Conservation (phyloP, 2,888 invertebrate genomes). For the Itoplectis maculator region DNA sequence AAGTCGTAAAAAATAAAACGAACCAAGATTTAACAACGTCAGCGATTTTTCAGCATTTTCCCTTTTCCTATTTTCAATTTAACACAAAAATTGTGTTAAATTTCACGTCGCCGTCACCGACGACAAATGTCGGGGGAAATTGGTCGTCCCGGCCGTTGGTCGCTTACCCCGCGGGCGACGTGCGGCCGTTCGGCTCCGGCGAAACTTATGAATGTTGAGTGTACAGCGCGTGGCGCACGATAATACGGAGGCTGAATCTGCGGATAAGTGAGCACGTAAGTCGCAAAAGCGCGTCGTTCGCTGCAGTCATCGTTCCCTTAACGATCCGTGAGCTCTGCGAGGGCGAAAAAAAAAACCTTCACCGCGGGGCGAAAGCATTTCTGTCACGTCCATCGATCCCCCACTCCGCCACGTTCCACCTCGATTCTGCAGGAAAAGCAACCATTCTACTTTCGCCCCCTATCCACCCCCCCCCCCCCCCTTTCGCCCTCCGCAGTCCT, state of each 20-base stretch:
- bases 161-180: background rate
- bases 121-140: slow-evolving; percentile 38
- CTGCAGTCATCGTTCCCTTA: slow-evolving; percentile 64
- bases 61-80: too few relatives aligned
- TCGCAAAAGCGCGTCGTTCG: slow-evolving; percentile 64
- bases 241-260: slow-evolving; percentile 50
- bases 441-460: slow-evolving; percentile 25
- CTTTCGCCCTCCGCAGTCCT: background rate
- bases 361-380: slow-evolving; percentile 42
- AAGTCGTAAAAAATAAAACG: background rate
- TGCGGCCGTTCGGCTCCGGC: background rate
- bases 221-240: slow-evolving; percentile 1
- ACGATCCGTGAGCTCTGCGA: slow-evolving; percentile 46
- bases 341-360: slow-evolving; percentile 18
- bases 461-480: background rate
- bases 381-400: slow-evolving; percentile 63
- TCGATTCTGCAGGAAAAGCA: slow-evolving; percentile 21
- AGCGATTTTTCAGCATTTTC: slow-evolving; percentile 5
- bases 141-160: slow-evolving; percentile 22
- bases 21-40: background rate
- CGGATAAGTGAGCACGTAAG: slow-evolving; percentile 58
- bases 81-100: background rate
- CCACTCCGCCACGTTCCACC: slow-evolving; percentile 18
- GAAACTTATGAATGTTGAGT: slow-evolving; percentile 56
- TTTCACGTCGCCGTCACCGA: background rate